These are phyloP conservation scores for Myodes glareolus DNA, from an alignment of 2,113 vertebrate genomes.

Conservation along the genomic window DNA sequence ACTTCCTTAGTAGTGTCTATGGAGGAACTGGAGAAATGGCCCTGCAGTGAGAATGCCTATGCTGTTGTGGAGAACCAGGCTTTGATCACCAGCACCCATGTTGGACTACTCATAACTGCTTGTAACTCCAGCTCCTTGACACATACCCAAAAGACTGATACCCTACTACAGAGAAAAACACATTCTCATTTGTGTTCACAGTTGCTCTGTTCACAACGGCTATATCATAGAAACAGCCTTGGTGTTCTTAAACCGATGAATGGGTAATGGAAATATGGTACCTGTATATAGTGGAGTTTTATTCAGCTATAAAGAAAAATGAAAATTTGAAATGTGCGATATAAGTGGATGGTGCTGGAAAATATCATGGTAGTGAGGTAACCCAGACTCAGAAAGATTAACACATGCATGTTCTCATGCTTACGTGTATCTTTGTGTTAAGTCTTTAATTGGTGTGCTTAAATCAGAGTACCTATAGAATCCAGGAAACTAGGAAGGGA, in stretches of 20 bases:
- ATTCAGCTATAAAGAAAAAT: not conserved
- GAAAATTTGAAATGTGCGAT: not conserved
- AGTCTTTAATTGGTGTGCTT: not conserved
- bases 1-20: not conserved
- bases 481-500: not conserved
- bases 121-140: not conserved
- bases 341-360: not conserved
- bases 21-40: not conserved
- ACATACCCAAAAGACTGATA: not conserved
- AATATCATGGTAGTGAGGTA: no score
- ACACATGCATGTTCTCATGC: not conserved
- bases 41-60: not conserved
- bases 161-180: not conserved
- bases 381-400: not conserved
- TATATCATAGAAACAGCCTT: not conserved
- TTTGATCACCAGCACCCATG: not conserved
- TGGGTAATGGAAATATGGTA: not conserved
- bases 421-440: not conserved
- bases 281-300: not conserved
- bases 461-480: not conserved
- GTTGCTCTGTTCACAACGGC: not conserved
- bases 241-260: not conserved
- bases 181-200: no score
- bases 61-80: not conserved
- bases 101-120: not conserved